These are phyloP conservation scores for Dynastes maya DNA, from an alignment of 2,888 invertebrate genomes.

Conservation along the genomic window DNA sequence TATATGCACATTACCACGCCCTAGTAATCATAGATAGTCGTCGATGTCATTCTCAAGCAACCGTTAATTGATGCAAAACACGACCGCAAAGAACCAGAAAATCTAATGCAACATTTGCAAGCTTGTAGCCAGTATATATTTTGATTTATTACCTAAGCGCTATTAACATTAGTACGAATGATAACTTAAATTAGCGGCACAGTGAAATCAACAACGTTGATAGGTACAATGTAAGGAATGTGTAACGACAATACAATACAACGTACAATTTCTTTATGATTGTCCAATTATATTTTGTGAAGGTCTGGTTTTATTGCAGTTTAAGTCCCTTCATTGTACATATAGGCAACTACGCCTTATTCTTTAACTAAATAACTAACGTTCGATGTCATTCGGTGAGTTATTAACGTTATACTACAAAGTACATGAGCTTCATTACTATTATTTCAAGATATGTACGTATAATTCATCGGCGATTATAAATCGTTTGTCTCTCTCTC, in stretches of 20 bases:
- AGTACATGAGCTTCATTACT: not conserved
- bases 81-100: not conserved
- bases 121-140: not conserved
- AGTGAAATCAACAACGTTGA: not conserved
- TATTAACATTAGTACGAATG: not conserved
- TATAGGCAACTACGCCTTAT: too few species aligned
- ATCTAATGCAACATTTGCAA: not conserved
- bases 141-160: not conserved
- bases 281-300: not conserved
- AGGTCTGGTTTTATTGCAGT: not conserved
- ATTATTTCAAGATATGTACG: slow-evolving; percentile 11
- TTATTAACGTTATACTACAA: not conserved
- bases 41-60: not conserved
- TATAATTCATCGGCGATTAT: slow-evolving; percentile 18
- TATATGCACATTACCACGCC: too few species aligned
- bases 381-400: slow-evolving; percentile 10
- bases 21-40: not conserved
- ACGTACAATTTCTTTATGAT: too few species aligned
- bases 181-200: not conserved
- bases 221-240: too few species aligned
- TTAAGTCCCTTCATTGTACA: too few species aligned
- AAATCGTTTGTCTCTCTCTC: not conserved
- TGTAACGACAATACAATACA: too few species aligned
- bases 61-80: not conserved
- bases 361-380: not conserved